Base-by-base conservation (phyloP, 2,113 vertebrate species). In the Tragulus kanchil region DNA sequence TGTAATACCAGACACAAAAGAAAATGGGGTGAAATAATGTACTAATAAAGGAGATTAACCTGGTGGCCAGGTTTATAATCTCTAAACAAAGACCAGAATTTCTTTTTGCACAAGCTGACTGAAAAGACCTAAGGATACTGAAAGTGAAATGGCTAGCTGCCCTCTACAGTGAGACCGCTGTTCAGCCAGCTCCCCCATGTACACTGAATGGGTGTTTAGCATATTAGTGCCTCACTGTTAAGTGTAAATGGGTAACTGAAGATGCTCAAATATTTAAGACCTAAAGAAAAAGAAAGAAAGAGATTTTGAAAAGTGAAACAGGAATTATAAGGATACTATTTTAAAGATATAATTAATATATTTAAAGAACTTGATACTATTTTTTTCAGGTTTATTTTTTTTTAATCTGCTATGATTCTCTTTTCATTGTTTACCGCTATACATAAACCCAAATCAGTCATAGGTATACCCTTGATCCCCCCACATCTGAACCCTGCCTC, bases 231-330 rank as follows among this genome's bases (percentile, higher is more conserved):
- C n/a, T 15, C 25, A 19, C 59, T 48, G 25, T 48, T 52, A 84
- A 56, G 21, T 86, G 15, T 36, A 77, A 93, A 56, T 61, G 64
- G 54, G 17, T 64, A 23, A 42, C 21, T 69, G 73, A 79, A 85
- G 36, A 91, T 58, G n/a, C 69, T 84, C 36, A 88, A 36, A 56
- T 79, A 79, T 78, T 77, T 93, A 78, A 89, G 50, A 87, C 83
- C 36, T 87, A 69, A 75, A 59, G 50, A 45, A 85, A 84, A 65
- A n/a, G 36, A 64, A 64, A 28, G 23, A 64, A 65, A 64, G 25
- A 92, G 69, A 45, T 42, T 81, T 81, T 13, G 1, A 42, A 71
- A 64, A 90, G 25, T 50, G 75, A 86, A 59, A 15, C 6, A 75
- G 11, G 58, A 77, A 65, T 88, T 25, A 45, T 54, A n/a, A 73